Evolutionary conservation across 2,888 invertebrate species (phyloP).

Genomic region (Pterostichus madidus): DNA sequence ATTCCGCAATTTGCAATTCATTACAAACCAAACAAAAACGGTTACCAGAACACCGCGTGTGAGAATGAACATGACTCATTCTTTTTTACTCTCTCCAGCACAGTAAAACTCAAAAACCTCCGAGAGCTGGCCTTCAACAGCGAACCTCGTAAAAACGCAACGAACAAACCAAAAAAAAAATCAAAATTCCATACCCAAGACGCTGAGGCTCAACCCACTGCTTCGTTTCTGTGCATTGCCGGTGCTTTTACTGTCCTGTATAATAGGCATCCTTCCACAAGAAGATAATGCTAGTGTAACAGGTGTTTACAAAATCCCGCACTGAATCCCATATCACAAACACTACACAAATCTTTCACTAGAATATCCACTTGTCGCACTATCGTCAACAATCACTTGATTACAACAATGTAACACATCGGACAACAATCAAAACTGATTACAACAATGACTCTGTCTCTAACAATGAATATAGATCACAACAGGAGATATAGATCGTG

Average conservation of each 20-base stretch:
- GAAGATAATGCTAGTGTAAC: slow-evolving; percentile 41
- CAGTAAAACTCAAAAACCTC: slow-evolving; percentile 32
- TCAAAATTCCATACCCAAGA: slow-evolving; percentile 61
- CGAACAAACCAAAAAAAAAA: slow-evolving; percentile 26
- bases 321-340: slow-evolving; percentile 18
- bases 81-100: slow-evolving; percentile 46
- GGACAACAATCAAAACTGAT: slow-evolving; percentile 21
- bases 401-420: too few relatives aligned
- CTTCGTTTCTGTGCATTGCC: slow-evolving; percentile 55
- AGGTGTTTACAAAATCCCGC: slow-evolving; percentile 37
- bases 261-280: slow-evolving; percentile 49
- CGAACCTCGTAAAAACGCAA: slow-evolving; percentile 41
- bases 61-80: slow-evolving; percentile 46
- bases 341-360: slow-evolving; percentile 25
- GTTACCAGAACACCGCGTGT: neutral
- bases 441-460: slow-evolving; percentile 17
- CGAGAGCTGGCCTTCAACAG: slow-evolving; percentile 33
- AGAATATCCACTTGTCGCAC: neutral
- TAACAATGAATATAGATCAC: too few relatives aligned
- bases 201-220: slow-evolving; percentile 58
- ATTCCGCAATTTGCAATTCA: neutral
- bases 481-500: too few relatives aligned
- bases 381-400: slow-evolving; percentile 23
- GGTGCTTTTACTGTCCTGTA: slow-evolving; percentile 44
- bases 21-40: neutral